Evolutionary conservation across 2,888 invertebrate genomes (phyloP), one percentile per base, ranked within the genome.

Genomic region (Aleiodes alternator): DNA sequence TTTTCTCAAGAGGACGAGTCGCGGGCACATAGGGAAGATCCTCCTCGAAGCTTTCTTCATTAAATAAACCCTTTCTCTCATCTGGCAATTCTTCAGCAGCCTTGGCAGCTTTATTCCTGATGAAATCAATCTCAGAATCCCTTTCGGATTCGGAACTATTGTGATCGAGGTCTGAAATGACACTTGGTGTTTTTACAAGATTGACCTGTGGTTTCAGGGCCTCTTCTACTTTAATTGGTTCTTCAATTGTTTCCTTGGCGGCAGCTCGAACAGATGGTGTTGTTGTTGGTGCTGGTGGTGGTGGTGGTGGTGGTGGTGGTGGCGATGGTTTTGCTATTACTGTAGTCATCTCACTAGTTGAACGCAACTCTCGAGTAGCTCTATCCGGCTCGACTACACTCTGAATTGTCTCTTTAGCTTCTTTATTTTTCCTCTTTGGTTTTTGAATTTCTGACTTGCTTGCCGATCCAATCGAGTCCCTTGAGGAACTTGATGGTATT

Each of bases 11-110:
- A 23, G 97, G 97, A 85, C 97, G 90, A 72, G 96, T 97, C n/a
- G 97, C 96, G 74, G 97, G 96, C 85, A 97, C 93, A 88, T 96
- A 96, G 1, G 97, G 97, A 85, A 97, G 91, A 83, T 95, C 95
- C 73, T 93, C 93, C 84, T 96, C 96, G 86, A 96, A 95, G 53
- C 96, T 96, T 86, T 96, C 96, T 87, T 96, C 94, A 82, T 93
- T 94, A 61, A 96, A 96, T 57, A 97, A 91, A 1, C 94, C 93
- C 80, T 94, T 94, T 79, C 95, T 92, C 88, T 96, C 96, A 66
- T 93, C 89, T 0, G 87, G 83, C 56, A 87, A 90, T 82, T 94
- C 94, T 81, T 92, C 91, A 29, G 91, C 92, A 72, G 93, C 92
- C 80, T 92, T 93, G 16, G 93, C 91, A 31, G 90, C 89, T 76